These are phyloP conservation scores for Gorsachius magnificus DNA, from an alignment of 2,797 vertebrate genomes.

Conservation along the genomic window DNA sequence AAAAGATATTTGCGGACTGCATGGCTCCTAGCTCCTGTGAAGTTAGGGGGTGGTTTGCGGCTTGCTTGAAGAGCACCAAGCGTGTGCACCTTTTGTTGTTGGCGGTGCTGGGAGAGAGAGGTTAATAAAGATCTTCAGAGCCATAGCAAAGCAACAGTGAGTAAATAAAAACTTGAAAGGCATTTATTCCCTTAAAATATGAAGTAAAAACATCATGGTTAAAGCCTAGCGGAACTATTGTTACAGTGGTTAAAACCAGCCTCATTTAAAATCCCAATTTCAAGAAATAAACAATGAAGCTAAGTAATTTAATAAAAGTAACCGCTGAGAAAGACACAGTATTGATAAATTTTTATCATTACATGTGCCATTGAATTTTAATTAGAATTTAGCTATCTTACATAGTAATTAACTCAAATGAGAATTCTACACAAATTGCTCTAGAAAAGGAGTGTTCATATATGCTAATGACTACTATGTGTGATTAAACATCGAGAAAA, in stretches of 20 bases:
- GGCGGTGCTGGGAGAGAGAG: neutral
- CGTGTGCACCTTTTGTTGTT: neutral
- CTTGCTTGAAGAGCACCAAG: neutral
- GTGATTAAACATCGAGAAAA: slow-evolving; percentile 60
- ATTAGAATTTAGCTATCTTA: slow-evolving; percentile 66
- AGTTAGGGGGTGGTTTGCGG: neutral
- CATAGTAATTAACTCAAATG: slow-evolving; percentile 64
- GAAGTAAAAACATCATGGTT: neutral
- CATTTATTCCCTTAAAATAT: neutral
- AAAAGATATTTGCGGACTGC: neutral
- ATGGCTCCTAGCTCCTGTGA: neutral
- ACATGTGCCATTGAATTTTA: slow-evolving; percentile 67
- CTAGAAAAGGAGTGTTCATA: slow-evolving; percentile 56
- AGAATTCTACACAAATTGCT: slow-evolving; percentile 56
- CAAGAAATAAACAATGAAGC: slow-evolving; percentile 50
- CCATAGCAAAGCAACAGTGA: neutral
- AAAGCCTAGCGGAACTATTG: neutral
- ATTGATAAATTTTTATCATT: slow-evolving; percentile 68
- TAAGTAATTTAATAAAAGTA: slow-evolving; percentile 49
- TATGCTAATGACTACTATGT: slow-evolving; percentile 60
- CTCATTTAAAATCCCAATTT: slow-evolving; percentile 30
- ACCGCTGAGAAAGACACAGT: slow-evolving; percentile 31
- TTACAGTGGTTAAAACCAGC: neutral
- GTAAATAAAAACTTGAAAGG: neutral
- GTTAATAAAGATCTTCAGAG: neutral